Base-by-base conservation (phyloP, 35 echinoderm and acorn worm genomes). In the Chiridota heheva region DNA sequence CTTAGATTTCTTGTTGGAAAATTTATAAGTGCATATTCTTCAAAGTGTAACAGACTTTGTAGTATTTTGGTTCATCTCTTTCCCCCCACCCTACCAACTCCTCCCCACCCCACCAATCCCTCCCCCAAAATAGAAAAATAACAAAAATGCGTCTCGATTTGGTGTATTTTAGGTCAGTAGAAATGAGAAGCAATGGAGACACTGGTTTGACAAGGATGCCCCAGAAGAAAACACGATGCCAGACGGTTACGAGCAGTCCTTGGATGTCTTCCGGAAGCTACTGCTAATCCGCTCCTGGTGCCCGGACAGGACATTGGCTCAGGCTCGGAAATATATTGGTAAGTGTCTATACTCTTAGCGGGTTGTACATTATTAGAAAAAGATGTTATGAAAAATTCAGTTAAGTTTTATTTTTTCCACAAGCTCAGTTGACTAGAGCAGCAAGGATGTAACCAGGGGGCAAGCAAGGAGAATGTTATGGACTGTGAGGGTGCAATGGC, bases 101-200 rank as follows among this genome's bases (percentile, higher is more conserved):
- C n/a, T n/a, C n/a, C n/a, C n/a, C n/a, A n/a, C n/a, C n/a, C n/a
- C n/a, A n/a, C n/a, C n/a, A n/a, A n/a, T n/a, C n/a, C n/a, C n/a
- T n/a, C n/a, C n/a, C n/a, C n/a, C n/a, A n/a, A n/a, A n/a, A n/a
- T n/a, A n/a, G n/a, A n/a, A n/a, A n/a, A n/a, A n/a, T n/a, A n/a
- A n/a, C n/a, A n/a, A n/a, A n/a, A n/a, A n/a, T n/a, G n/a, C n/a
- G n/a, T n/a, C n/a, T n/a, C n/a, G n/a, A n/a, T n/a, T n/a, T n/a
- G n/a, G n/a, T n/a, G n/a, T n/a, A n/a, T n/a, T n/a, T 72, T 42
- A 78, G 92, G 81, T 97, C 56, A 65, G 83, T 27, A 77, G 93
- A 8, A 97, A 97, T 64, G 93, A 97, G 84, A 97, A 97, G 79
- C 88, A 91, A 33, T 97, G 93, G 93, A 97, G 88, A 75, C 93